Evolutionary conservation across 2,797 vertebrate genomes (phyloP).

Genomic region (Intellagama lesueurii): DNA sequence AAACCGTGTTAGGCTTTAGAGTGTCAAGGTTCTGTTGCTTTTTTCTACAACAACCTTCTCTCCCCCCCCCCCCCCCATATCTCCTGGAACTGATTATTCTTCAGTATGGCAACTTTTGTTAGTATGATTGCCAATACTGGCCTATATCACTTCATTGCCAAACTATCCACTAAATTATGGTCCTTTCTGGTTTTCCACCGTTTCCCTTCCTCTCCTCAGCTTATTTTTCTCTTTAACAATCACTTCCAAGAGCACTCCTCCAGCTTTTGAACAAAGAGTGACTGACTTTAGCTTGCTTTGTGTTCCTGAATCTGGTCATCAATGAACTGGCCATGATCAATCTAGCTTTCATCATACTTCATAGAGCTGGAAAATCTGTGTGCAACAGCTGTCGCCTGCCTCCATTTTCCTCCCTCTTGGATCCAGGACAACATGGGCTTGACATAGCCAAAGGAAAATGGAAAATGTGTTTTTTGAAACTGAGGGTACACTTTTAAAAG

Average conservation of each 20-base stretch:
- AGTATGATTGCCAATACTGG: not conserved
- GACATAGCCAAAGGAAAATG: not conserved
- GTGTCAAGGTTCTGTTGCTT: too few relatives aligned
- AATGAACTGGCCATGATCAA: not conserved
- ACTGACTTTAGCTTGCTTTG: not conserved
- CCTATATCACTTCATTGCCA: not conserved
- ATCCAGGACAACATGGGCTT: not conserved
- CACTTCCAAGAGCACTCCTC: not conserved
- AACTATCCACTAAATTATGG: not conserved
- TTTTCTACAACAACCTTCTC: too few relatives aligned
- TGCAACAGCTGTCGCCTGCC: not conserved
- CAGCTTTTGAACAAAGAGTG: not conserved
- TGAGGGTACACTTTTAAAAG: not conserved
- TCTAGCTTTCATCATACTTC: not conserved
- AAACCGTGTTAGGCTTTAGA: too few relatives aligned
- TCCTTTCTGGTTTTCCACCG: too few relatives aligned
- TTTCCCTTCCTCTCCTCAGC: not conserved
- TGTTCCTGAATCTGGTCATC: not conserved
- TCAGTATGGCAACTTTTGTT: not conserved
- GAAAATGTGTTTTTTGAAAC: not conserved
- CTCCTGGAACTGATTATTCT: not conserved
- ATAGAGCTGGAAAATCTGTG: not conserved
- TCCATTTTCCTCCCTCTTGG: not conserved
- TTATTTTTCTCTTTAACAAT: not conserved
- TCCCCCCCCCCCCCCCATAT: too few relatives aligned